These are phyloP conservation scores for Scolopax bukidnonensis DNA, from an alignment of 2,797 vertebrate species.

Conservation along the genomic window DNA sequence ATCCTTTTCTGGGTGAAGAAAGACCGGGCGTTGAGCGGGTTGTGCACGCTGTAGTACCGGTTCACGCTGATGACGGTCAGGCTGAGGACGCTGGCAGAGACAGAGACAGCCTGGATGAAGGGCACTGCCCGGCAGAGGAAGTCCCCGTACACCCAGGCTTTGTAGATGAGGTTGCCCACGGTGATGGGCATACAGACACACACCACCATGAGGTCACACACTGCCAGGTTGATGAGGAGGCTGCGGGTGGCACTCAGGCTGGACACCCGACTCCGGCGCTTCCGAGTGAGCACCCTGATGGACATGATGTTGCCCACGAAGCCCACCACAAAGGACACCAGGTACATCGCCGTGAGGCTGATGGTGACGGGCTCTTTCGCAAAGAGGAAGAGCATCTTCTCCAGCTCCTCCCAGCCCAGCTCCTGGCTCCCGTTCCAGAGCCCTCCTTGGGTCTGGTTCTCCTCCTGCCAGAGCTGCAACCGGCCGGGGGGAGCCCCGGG, in stretches of 20 bases:
- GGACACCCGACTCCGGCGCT: constrained; percentile 75
- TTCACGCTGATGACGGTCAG: constrained; percentile 91
- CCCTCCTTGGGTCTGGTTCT: constrained; percentile 61
- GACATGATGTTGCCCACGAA: constrained; percentile 89
- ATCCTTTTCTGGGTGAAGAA: constrained; percentile 89
- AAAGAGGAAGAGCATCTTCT: constrained; percentile 86
- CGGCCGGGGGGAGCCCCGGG: not conserved
- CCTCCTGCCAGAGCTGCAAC: constrained; percentile 33
- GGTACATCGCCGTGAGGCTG: constrained; percentile 84
- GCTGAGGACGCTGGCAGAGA: constrained; percentile 90
- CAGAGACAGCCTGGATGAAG: constrained; percentile 90
- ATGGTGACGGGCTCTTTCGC: constrained; percentile 86
- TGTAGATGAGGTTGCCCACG: constrained; percentile 88
- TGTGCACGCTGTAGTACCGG: constrained; percentile 90
- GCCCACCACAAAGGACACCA: constrained; percentile 81
- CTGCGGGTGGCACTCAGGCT: constrained; percentile 87
- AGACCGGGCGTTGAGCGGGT: constrained; percentile 86
- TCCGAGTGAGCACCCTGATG: constrained; percentile 87
- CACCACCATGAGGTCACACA: constrained; percentile 93
- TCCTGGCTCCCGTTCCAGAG: constrained; percentile 66
- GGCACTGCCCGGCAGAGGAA: constrained; percentile 89
- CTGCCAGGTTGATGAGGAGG: constrained; percentile 89
- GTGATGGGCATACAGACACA: constrained; percentile 94
- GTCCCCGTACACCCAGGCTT: constrained; percentile 91
- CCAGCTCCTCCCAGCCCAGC: constrained; percentile 78